Percentiles rank a stretch among this genome's conserved stretches.
These are phyloP conservation scores for Panulirus ornatus DNA, from an alignment of 1,140 invertebrate species.

Conservation along the genomic window DNA sequence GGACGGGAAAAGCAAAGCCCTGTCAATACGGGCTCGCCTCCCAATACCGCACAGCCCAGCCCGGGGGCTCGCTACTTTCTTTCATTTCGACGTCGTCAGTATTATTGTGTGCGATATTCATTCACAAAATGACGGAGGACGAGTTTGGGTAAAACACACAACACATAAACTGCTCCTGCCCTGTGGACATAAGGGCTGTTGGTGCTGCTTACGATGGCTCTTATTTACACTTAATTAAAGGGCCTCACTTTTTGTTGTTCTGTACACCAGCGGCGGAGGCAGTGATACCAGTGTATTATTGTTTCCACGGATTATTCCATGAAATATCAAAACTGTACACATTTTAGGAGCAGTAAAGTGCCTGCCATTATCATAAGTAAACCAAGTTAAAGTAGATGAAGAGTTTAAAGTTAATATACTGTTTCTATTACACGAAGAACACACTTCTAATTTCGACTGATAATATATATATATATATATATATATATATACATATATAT, in stretches of 20 bases:
- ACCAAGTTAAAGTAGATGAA: too few species aligned
- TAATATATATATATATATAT: too few species aligned
- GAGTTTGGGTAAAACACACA: constrained; percentile 45
- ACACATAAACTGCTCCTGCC: constrained; percentile 36
- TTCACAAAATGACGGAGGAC: constrained; percentile 32
- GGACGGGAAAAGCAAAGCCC: constrained; percentile 31
- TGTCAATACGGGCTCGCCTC: constrained; percentile 27
- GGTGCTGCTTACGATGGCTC: constrained; percentile 30
- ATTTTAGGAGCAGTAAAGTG: too few species aligned
- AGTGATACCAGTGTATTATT: too few species aligned
- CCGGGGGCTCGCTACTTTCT: background rate
- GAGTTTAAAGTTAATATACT: too few species aligned
- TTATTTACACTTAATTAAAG: constrained; percentile 65
- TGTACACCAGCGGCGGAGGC: too few species aligned
- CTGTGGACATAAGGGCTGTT: constrained; percentile 43
- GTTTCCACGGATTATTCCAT: too few species aligned
- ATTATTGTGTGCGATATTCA: constrained; percentile 1
- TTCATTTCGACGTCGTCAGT: constrained; percentile 6
- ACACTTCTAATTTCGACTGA: too few species aligned
- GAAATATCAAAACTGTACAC: too few species aligned
- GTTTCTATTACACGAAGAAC: too few species aligned
- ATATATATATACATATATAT: too few species aligned
- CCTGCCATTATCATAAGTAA: too few species aligned
- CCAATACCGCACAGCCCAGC: background rate
- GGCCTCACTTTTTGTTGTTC: background rate